Base-by-base conservation (phyloP, 2,797 vertebrate species). In the Lindbergichthys nudifrons region DNA sequence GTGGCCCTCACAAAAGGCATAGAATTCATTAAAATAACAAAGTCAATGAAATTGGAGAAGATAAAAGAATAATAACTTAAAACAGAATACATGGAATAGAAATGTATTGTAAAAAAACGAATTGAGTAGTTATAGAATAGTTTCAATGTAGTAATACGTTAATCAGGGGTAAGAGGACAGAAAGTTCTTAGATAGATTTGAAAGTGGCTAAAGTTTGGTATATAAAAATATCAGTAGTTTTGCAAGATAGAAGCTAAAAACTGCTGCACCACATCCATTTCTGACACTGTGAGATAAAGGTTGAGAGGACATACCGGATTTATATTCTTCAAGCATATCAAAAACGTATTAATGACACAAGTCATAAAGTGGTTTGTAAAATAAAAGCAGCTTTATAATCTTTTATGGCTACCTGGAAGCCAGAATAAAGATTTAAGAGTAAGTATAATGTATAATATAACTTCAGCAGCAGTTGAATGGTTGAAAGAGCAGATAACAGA, bases 261-360 rank as follows among this genome's bases (percentile, higher is more conserved):
- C 39, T 30, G 32, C 14, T 63, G 50, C 32, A 57, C 13, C 8
- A 43, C 47, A 57, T 57, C 72, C 18, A 59, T 66, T 77, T 13
- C 3, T 47, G 36, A 57, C 23, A 53, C 23, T 50, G 19, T 21
- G n/a, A 21, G 2, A 60, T 70, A 32, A 56, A 68, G 57, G 59
- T 62, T 10, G 54, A 36, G 6, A 23, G 30, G 13, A 23, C 10
- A 19, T 21, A 51, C 32, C n/a, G 36, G 11, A 36, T 58, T 57
- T 41, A 21, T 46, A 43, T 36, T 60, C 15, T 56, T 68, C 13
- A 54, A 19, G 32, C 50, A 61, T 65, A 36, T 47, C 43, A 62
- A 30, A 73, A 32, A 52, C 53, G 12, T 64, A 65, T 70, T 73
- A 13, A 53, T 42, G 46, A 39, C 19, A 36, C 39, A 51, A 54